Conservation (phyloP, 2,888 invertebrate genomes). For the Agonopterix alstromeriana region DNA sequence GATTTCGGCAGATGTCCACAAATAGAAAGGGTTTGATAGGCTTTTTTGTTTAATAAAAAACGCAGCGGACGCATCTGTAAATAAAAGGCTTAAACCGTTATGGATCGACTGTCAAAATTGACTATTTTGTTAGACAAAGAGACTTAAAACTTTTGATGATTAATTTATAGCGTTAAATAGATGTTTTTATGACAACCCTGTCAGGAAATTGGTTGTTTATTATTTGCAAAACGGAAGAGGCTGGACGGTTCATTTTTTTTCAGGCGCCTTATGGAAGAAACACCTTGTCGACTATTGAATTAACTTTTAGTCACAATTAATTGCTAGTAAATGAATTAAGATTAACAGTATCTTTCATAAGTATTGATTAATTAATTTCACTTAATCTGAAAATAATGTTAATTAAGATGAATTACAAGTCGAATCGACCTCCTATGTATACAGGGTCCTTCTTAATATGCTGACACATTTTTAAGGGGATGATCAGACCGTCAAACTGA, state of each 20-base stretch:
- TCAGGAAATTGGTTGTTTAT: conserved; percentile 19
- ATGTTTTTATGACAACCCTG: conserved; percentile 17
- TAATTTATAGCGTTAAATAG: conserved; percentile 33
- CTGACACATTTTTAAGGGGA: too few species aligned
- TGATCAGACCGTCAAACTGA: too few species aligned
- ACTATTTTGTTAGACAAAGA: conserved; percentile 52
- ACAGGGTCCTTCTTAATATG: too few species aligned
- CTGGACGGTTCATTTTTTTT: too few species aligned
- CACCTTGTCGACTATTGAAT: not conserved
- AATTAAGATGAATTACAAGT: too few species aligned
- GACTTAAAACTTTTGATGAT: conserved; percentile 27
- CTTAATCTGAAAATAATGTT: too few species aligned
- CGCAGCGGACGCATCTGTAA: conserved; percentile 52
- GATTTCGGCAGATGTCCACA: conserved; percentile 74
- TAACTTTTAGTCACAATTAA: too few species aligned
- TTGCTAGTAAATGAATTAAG: too few species aligned
- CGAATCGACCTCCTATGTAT: too few species aligned
- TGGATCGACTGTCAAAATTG: conserved; percentile 58
- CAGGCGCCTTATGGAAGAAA: not conserved
- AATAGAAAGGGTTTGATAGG: conserved; percentile 70
- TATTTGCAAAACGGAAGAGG: conserved; percentile 18
- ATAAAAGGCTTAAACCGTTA: conserved; percentile 60
- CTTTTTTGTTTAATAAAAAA: conserved; percentile 48
- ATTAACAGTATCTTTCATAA: too few species aligned
- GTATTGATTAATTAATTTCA: too few species aligned